A percentile compares a stretch with the other conserved stretches of the same genome.
These are phyloP conservation scores for Neotoxoptera formosana DNA, from an alignment of 1,140 invertebrate genomes.

Conservation along the genomic window DNA sequence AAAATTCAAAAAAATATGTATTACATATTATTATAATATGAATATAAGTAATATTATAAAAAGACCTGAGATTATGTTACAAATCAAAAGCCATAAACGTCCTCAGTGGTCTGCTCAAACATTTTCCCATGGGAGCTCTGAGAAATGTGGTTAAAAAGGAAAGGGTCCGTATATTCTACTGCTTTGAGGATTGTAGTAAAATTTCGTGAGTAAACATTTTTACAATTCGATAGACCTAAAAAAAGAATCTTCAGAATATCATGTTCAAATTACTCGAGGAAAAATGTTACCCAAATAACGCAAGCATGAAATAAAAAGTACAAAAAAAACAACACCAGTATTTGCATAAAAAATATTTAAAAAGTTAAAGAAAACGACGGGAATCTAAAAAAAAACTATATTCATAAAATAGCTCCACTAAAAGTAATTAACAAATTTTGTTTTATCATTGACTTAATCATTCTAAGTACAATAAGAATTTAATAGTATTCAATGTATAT, in stretches of 20 bases:
- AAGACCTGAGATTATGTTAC: neutral
- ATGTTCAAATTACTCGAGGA: neutral
- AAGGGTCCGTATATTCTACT: neutral
- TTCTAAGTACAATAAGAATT: neutral
- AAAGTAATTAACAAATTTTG: neutral
- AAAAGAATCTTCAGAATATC: neutral
- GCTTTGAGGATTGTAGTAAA: neutral
- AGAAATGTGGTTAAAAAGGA: slow-evolving; percentile 7
- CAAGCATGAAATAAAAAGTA: neutral
- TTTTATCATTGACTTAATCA: neutral
- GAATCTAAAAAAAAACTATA: neutral
- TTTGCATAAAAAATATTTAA: neutral
- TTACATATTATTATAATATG: neutral
- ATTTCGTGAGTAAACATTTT: neutral
- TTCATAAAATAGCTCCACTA: neutral
- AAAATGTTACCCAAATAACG: neutral
- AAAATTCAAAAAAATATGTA: neutral
- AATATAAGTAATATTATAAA: neutral
- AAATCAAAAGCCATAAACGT: slow-evolving; percentile 19
- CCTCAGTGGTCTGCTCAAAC: neutral
- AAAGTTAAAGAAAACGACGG: neutral
- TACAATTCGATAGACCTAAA: neutral
- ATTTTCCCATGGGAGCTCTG: neutral
- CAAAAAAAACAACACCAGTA: neutral
- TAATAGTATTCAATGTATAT: neutral